phyloP scores from a whole-genome alignment of 64 coral and sea anemone species.

The Montipora sp. region DNA sequence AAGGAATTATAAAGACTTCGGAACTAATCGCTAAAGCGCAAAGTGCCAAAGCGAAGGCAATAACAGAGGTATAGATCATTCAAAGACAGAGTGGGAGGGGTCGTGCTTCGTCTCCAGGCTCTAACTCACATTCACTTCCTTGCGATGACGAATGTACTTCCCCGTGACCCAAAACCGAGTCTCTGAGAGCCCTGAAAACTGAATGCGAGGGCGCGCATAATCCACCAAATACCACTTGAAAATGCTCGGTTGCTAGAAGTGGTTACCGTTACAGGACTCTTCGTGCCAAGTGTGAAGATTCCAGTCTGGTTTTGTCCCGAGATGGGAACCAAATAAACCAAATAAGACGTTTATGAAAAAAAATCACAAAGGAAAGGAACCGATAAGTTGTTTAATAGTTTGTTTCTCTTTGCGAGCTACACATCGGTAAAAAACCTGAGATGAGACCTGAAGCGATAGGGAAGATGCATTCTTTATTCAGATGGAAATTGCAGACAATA shows the following conservation, averaged over 20 bases:
- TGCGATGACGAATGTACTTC: too few relatives aligned
- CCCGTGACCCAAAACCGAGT: too few relatives aligned
- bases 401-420: neutral
- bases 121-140: neutral
- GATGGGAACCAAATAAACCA: too few relatives aligned
- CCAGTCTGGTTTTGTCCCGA: neutral
- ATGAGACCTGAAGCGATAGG: neutral
- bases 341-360: too few relatives aligned
- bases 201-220: too few relatives aligned
- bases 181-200: too few relatives aligned
- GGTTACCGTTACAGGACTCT: neutral
- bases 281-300: neutral
- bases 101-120: neutral
- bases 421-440: neutral
- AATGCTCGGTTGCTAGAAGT: too few relatives aligned
- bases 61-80: slow-evolving; percentile 64
- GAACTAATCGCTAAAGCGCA: slow-evolving; percentile 85
- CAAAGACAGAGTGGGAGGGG: neutral
- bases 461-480: neutral
- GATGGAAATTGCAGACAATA: neutral
- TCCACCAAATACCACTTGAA: too few relatives aligned
- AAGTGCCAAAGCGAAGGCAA: slow-evolving; percentile 71
- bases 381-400: neutral
- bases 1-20: slow-evolving; percentile 95
- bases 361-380: too few relatives aligned